Evolutionary conservation across 2,113 vertebrate genomes (phyloP), one percentile per base, ranked within the genome.

Genomic region (Myodes glareolus): DNA sequence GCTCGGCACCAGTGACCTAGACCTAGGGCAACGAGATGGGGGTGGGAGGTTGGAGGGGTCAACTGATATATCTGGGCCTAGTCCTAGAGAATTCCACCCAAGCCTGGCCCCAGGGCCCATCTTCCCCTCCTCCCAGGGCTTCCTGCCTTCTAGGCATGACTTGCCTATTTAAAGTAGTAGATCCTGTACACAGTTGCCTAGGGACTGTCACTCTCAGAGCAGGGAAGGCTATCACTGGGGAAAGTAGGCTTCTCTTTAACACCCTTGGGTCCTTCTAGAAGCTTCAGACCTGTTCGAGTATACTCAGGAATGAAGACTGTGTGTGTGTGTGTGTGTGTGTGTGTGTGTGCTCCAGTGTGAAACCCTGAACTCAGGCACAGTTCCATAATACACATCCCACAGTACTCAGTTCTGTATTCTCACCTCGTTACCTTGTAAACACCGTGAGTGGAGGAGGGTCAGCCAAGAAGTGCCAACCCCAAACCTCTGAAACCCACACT

Each of bases 381-480:
- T n/a, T 12, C 25, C 42, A 45, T 21, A 45, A 21, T 25, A 36
- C 8, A 39, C n/a, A 75, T 16, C 39, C 50, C 78, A 25, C 78
- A 55, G 50, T n/a, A 5, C 33, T 55, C 78, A 23, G 50, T 36
- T 33, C 33, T 81, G 4, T 47, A 29, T 36, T 58, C 33, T n/a
- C 52, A 13, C 5, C 10, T 39, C 21, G 5, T 3, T 25, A 33
- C 23, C 82, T 25, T 2, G 11, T 0, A 29, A 68, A 1, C 13
- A 12, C 25, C 39, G 39, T 25, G 25, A 76, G 19, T 16, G 5
- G 25, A 29, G 7, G 33, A 29, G 21, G 33, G 9, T 27, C 33
- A 23, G 7, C 65, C 13, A 21, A 88, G 47, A 72, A 88, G 33
- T 16, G 12, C 86, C 31, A 58, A 6, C 39, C n/a, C 25, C 77